Conservation (phyloP, 2,797 vertebrate species). For the Liparis tanakae region DNA sequence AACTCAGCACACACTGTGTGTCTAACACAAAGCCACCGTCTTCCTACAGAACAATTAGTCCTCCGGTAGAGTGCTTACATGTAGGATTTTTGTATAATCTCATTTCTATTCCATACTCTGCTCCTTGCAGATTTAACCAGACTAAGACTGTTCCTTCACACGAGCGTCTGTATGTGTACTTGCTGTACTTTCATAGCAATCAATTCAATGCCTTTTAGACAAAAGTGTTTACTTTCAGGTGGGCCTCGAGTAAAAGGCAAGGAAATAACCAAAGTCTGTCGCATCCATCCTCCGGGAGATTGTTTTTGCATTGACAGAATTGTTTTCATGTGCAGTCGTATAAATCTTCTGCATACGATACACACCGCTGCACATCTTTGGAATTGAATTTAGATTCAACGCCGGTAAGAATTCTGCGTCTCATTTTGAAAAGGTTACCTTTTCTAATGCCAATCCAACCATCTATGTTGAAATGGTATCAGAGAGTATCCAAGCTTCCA, state of each 20-base stretch:
- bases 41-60: slow-evolving; percentile 1
- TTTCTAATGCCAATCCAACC: too few relatives aligned
- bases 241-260: background rate
- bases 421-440: background rate
- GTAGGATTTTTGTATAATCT: background rate
- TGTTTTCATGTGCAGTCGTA: background rate
- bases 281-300: background rate
- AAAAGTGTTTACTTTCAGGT: background rate
- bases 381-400: background rate
- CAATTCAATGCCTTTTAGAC: background rate
- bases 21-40: background rate
- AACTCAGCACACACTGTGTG: background rate
- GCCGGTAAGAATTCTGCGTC: background rate
- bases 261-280: background rate
- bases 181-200: background rate
- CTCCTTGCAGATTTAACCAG: background rate
- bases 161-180: background rate
- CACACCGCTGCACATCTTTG: background rate
- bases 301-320: background rate
- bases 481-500: background rate
- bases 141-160: background rate
- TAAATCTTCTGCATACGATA: background rate
- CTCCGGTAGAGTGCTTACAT: background rate
- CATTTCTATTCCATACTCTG: background rate
- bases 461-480: background rate